Base-by-base conservation (phyloP, 2,797 vertebrate genomes). In the Psittacula echo region DNA sequence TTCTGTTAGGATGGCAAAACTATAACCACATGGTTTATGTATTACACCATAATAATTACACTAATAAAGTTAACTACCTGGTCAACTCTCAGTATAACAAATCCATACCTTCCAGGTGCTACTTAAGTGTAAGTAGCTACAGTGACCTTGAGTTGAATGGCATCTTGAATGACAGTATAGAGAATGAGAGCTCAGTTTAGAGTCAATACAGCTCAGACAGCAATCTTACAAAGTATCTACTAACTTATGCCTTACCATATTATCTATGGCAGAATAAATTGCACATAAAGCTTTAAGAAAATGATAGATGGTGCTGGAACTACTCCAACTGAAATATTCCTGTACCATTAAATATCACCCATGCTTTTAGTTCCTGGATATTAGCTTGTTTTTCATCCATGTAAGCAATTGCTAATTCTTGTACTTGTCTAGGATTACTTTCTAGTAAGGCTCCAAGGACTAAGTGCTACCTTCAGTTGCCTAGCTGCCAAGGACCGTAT, bases 211-310 rank as follows among this genome's bases (percentile, higher is more conserved):
- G 51, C 41, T 86, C 64, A 95, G 81, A 82, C 22, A 54, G 27
- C 47, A 90, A 73, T 64, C 39, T 7, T 51, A 26, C 47, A 85
- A 66, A 71, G 32, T 14, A 85, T 45, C 54, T 65, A 29, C 53
- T 54, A 58, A 76, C 47, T 81, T 65, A 39, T 5, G 18, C 32
- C 42, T 78, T 50, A 37, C 48, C 85, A 34, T 64, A 60, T 60
- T 89, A 79, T 89, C 53, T 83, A 85, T 7, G 6, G 66, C 20
- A 72, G 44, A 93, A 92, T 62, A 87, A 95, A 87, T 26, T 68
- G 39, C 53, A 87, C 26, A 65, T 44, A 77, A 83, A 75, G 29
- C n/a, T 90, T 87, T 75, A 65, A 94, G 81, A 71, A 85, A 82
- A 90, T 87, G 87, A 85, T 10, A 72, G 45, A 56, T 47, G 45